phyloP scores from a whole-genome alignment of 2,113 vertebrate species.

The Oriolus oriolus region DNA sequence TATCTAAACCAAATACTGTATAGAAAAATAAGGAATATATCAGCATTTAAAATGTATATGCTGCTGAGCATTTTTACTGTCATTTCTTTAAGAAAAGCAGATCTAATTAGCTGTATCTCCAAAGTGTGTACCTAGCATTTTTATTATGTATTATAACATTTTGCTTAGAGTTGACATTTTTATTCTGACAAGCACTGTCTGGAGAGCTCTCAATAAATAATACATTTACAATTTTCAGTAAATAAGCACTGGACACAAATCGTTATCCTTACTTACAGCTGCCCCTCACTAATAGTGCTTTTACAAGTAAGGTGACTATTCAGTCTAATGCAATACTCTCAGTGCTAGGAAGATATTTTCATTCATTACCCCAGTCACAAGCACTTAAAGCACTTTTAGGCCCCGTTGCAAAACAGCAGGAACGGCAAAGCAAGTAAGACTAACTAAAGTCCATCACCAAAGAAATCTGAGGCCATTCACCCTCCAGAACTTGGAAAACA shows the following conservation, averaged over 20 bases:
- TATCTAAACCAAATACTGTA: constrained; percentile 61
- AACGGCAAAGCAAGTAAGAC: constrained; percentile 72
- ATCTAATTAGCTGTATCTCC: constrained; percentile 89
- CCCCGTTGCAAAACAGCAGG: constrained; percentile 85
- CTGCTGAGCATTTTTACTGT: constrained; percentile 68
- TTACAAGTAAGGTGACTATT: constrained; percentile 98
- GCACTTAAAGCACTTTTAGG: constrained; percentile 99
- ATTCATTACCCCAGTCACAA: constrained; percentile 97
- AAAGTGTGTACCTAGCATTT: constrained; percentile 88
- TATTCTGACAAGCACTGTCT: constrained; percentile 92
- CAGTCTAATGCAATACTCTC: constrained; percentile 90
- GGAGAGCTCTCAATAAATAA: constrained; percentile 96
- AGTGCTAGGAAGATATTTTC: constrained; percentile 91
- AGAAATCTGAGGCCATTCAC: constrained; percentile 61
- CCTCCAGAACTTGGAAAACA: constrained; percentile 51
- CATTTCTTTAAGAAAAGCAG: constrained; percentile 79
- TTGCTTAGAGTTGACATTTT: constrained; percentile 93
- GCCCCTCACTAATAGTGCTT: constrained; percentile 89
- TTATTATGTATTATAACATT: constrained; percentile 89
- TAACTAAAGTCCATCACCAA: constrained; percentile 69
- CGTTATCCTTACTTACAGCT: constrained; percentile 90
- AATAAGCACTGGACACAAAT: constrained; percentile 94
- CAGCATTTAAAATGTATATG: constrained; percentile 64
- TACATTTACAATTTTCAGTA: constrained; percentile 97
- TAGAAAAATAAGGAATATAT: constrained; percentile 44